These are phyloP conservation scores for Copidosoma floridanum DNA, from an alignment of 1,140 invertebrate genomes.

Conservation along the genomic window DNA sequence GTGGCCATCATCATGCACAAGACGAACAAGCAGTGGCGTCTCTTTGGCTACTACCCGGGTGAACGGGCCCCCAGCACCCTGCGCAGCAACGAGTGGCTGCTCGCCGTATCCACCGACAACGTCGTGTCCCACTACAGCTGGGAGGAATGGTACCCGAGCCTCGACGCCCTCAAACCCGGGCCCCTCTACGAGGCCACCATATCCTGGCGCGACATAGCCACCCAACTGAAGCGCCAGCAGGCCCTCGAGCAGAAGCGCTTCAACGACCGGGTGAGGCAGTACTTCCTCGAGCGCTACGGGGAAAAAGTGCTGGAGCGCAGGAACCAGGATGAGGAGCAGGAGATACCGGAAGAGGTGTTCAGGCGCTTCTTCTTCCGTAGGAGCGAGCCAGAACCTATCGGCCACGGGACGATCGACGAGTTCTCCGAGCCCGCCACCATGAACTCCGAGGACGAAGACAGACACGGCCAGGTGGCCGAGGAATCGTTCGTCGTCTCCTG, in stretches of 20 bases:
- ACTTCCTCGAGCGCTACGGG: conserved; percentile 48
- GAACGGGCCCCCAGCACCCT: conserved; percentile 31
- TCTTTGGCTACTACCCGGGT: conserved; percentile 43
- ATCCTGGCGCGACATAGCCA: conserved; percentile 45
- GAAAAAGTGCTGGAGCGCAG: conserved; percentile 48
- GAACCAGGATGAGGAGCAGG: conserved; percentile 39
- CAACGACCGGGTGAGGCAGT: conserved; percentile 46
- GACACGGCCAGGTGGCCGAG: conserved; percentile 17
- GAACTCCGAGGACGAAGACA: conserved; percentile 22
- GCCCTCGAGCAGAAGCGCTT: conserved; percentile 43
- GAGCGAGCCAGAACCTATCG: conserved; percentile 35
- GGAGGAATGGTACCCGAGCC: conserved; percentile 48
- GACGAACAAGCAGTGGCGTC: conserved; percentile 42
- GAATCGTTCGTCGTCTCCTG: conserved; percentile 50
- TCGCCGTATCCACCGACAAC: conserved; percentile 42
- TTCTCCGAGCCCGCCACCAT: conserved; percentile 36
- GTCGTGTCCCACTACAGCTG: conserved; percentile 49
- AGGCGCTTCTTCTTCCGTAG: conserved; percentile 47
- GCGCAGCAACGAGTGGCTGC: conserved; percentile 45
- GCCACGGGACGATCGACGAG: conserved; percentile 31
- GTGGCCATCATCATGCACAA: conserved; percentile 46
- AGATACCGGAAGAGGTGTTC: conserved; percentile 45
- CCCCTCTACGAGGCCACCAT: conserved; percentile 49
- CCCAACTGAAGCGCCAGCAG: conserved; percentile 42
- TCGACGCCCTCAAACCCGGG: conserved; percentile 46